These are phyloP conservation scores for Oophaga pumilio DNA, from an alignment of 2,113 vertebrate species.

Conservation along the genomic window DNA sequence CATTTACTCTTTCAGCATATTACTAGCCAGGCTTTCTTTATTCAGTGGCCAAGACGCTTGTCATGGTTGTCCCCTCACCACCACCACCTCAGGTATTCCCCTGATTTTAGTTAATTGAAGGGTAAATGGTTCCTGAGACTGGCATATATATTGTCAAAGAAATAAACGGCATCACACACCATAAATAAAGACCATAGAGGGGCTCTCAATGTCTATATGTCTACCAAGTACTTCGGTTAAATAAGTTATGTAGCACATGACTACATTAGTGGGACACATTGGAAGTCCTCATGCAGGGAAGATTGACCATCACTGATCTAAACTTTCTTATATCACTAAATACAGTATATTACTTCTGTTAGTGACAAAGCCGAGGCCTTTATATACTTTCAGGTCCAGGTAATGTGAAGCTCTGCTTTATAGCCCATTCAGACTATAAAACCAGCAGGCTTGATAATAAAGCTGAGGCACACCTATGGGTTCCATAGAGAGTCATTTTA, in stretches of 20 bases:
- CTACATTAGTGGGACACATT: background rate
- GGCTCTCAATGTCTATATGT: background rate
- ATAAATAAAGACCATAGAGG: no score
- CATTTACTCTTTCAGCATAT: no score
- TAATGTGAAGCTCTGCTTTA: background rate
- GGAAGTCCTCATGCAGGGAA: background rate
- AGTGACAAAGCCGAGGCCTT: background rate
- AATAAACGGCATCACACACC: no score
- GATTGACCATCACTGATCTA: background rate
- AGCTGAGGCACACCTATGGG: constrained; percentile 1
- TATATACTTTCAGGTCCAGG: background rate
- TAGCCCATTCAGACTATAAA: background rate
- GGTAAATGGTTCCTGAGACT: no score
- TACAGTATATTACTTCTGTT: background rate
- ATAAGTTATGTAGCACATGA: background rate
- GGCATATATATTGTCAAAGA: no score
- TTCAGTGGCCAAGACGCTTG: no score
- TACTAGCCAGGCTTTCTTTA: no score
- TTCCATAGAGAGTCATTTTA: constrained; percentile 25
- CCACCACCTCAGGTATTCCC: no score
- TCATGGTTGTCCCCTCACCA: no score
- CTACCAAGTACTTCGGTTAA: background rate
- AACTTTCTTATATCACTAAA: background rate
- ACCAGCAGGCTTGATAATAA: constrained; percentile 11
- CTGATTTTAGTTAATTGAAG: no score